Evolutionary conservation across 2,797 vertebrate species (phyloP).

Genomic region (Anguilla obscura): DNA sequence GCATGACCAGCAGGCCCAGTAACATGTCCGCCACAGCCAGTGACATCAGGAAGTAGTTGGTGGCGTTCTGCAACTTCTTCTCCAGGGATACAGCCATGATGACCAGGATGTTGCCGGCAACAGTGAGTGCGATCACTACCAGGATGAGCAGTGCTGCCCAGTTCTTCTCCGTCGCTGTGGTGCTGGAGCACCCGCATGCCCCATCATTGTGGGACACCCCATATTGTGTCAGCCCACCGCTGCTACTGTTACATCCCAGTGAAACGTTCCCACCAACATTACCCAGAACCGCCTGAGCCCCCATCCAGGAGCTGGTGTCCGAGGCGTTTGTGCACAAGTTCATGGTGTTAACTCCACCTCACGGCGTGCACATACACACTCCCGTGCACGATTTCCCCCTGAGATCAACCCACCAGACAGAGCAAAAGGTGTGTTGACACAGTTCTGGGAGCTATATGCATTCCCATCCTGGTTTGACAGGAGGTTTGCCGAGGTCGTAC

Average conservation of each 20-base stretch:
- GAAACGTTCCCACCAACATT: conserved; percentile 32
- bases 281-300: neutral
- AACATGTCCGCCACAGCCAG: conserved; percentile 96
- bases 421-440: neutral
- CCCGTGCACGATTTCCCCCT: neutral
- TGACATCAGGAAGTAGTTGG: conserved; percentile 97
- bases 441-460: too few relatives aligned
- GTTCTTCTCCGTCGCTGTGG: conserved; percentile 76
- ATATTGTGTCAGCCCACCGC: conserved; percentile 36
- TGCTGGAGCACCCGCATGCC: conserved; percentile 55
- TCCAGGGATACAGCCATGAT: conserved; percentile 95
- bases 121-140: conserved; percentile 84
- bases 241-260: conserved; percentile 21
- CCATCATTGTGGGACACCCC: conserved; percentile 49
- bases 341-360: conserved; percentile 46
- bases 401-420: neutral
- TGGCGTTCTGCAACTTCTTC: conserved; percentile 96
- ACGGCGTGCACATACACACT: neutral
- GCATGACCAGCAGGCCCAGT: conserved; percentile 94
- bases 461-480: neutral
- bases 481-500: neutral
- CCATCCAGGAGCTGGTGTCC: conserved; percentile 43
- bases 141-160: conserved; percentile 88
- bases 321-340: conserved; percentile 53
- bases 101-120: conserved; percentile 93